Evolutionary conservation across 2,888 invertebrate genomes (phyloP).

Genomic region (Cinara cedri): DNA sequence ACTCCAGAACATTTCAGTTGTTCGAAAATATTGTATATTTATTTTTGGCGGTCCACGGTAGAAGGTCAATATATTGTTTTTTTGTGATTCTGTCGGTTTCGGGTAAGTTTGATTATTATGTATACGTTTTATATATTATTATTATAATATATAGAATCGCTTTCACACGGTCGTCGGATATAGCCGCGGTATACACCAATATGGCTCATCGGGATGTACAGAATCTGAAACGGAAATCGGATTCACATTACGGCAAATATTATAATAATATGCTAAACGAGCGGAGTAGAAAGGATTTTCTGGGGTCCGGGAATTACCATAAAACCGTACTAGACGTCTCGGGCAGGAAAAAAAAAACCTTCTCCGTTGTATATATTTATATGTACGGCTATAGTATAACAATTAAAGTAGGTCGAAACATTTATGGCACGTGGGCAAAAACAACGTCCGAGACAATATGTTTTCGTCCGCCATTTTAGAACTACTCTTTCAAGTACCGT

Average conservation of each 20-base stretch:
- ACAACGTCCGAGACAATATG: no score
- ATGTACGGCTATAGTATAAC: background rate
- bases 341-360: background rate
- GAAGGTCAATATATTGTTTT: no score
- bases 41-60: no score
- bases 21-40: no score
- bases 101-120: no score
- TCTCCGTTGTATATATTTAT: no score
- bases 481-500: no score
- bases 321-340: conserved; percentile 41
- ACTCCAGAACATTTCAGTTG: no score
- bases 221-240: conserved; percentile 27
- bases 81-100: conserved; percentile 31
- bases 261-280: conserved; percentile 40
- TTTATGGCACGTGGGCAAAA: no score
- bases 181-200: background rate
- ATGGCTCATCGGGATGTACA: background rate
- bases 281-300: conserved; percentile 25
- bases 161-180: conserved; percentile 9
- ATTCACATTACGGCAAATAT: conserved; percentile 45
- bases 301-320: conserved; percentile 35
- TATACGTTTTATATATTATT: no score
- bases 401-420: background rate
- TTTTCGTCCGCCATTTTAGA: no score
- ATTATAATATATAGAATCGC: no score